Percentiles rank a stretch among this genome's conserved stretches.
Conservation (phyloP, 2,113 vertebrate species). For the Phrynosoma blainvillii region DNA sequence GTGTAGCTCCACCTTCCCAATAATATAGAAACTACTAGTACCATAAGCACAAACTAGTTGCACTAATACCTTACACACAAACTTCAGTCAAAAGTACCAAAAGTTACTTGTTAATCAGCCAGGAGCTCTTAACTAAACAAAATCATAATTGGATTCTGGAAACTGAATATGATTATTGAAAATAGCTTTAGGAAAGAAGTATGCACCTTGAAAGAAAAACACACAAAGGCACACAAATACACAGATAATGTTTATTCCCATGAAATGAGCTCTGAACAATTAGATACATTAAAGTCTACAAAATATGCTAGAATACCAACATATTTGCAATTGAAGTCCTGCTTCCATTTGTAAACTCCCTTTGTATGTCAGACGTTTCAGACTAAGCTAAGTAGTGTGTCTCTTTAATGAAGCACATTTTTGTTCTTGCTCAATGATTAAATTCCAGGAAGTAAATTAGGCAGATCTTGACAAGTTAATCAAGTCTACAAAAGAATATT, state of each 20-base stretch:
- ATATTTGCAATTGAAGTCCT: not conserved
- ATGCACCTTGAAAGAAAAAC: not conserved
- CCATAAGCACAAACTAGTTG: not conserved
- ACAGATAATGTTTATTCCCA: not conserved
- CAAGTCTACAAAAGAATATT: constrained; percentile 33
- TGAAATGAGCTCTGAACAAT: not conserved
- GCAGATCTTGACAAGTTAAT: constrained; percentile 50
- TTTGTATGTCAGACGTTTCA: not conserved
- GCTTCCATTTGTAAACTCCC: not conserved
- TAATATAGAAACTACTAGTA: too few relatives aligned
- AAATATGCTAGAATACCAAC: not conserved
- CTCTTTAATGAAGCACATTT: constrained; percentile 34
- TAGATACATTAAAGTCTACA: not conserved
- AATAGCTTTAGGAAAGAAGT: not conserved
- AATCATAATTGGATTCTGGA: not conserved
- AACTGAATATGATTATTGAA: not conserved
- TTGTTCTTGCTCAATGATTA: constrained; percentile 34
- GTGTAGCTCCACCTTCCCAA: too few relatives aligned
- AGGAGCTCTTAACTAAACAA: not conserved
- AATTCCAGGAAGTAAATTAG: constrained; percentile 40
- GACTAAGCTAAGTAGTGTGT: constrained; percentile 7
- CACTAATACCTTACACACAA: not conserved
- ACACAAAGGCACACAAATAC: not conserved
- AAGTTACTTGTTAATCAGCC: not conserved
- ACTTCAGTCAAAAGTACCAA: not conserved